Base-by-base conservation (phyloP, 1,140 invertebrate species). In the Venturia canescens region DNA sequence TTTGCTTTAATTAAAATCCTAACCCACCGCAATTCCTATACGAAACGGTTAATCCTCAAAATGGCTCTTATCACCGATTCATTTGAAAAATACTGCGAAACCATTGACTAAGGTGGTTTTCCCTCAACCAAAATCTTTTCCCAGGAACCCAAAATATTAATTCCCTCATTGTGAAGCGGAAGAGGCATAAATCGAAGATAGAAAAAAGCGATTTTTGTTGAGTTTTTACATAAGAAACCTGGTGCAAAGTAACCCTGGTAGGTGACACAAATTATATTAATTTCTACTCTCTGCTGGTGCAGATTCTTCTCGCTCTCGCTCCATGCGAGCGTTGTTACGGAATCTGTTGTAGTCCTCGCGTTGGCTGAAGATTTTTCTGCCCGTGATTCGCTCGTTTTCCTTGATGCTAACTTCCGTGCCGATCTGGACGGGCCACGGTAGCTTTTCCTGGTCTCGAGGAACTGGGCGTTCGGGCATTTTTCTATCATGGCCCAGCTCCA, bases 351-450 rank as follows among this genome's bases (percentile, higher is more conserved):
- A 92, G 0, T 84, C 86, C 6, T 88, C 84, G 0, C 79, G 82
- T 0, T 89, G 87, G 0, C 88, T 88, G 34, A 89, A 91, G 34
- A 87, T 86, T 63, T 91, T 89, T 60, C 91, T 87, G 4, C 89
- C 90, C 15, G 90, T 75, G 48, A 90, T 84, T 27, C 88, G 87
- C 5, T 91, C 91, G 66, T 91, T 90, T 34, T 93, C 91, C 38
- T 93, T 93, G 5, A 93, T 88, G 79, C 85, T 92, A 0, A 92
- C 85, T 57, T 92, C 89, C 0, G 92, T 90, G 18, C 91, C 90
- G 9, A 92, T 87, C 80, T 92, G 90, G 16, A 93, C 85, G 6
- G 91, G 87, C 92, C 92, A 92, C 0, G 90, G 91, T 21, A 87
- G 5, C 13, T 88, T 87, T 0, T 84, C 86, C 1, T 88, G 87